Conservation (phyloP, 1,140 invertebrate genomes). For the Drosophila ohnishii region DNA sequence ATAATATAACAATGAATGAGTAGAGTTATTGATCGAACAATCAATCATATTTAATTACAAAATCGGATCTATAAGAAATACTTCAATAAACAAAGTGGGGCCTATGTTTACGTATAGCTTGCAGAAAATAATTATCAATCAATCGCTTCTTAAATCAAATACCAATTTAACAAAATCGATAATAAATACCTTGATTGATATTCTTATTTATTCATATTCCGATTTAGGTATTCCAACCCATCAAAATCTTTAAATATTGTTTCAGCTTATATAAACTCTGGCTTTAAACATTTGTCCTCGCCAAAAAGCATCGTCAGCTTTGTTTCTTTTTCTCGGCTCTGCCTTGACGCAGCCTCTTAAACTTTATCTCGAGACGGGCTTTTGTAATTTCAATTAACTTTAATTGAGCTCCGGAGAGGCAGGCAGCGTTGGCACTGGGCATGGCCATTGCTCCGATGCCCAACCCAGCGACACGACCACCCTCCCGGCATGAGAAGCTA, state of each 20-base stretch:
- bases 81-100: background rate
- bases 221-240: background rate
- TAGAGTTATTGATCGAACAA: background rate
- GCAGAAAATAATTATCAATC: background rate
- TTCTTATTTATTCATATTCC: background rate
- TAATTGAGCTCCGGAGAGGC: slow-evolving; percentile 50
- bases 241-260: background rate
- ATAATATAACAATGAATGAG: background rate
- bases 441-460: slow-evolving; percentile 38
- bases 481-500: slow-evolving; percentile 12
- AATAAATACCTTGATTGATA: background rate
- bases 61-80: background rate
- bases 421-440: slow-evolving; percentile 25
- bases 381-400: slow-evolving; percentile 59
- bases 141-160: background rate
- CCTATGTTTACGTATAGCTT: background rate
- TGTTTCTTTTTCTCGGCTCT: slow-evolving; percentile 20
- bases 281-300: slow-evolving; percentile 22
- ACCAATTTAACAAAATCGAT: too few relatives aligned
- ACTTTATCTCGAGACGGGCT: slow-evolving; percentile 33
- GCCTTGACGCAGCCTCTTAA: slow-evolving; percentile 20
- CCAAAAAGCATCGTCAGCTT: slow-evolving; percentile 34
- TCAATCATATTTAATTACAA: background rate
- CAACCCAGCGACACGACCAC: slow-evolving; percentile 9
- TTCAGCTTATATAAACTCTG: background rate